Evolutionary conservation across 2,888 invertebrate genomes (phyloP), one percentile per base, ranked within the genome.

Genomic region (Stenchaetothrips biformis): DNA sequence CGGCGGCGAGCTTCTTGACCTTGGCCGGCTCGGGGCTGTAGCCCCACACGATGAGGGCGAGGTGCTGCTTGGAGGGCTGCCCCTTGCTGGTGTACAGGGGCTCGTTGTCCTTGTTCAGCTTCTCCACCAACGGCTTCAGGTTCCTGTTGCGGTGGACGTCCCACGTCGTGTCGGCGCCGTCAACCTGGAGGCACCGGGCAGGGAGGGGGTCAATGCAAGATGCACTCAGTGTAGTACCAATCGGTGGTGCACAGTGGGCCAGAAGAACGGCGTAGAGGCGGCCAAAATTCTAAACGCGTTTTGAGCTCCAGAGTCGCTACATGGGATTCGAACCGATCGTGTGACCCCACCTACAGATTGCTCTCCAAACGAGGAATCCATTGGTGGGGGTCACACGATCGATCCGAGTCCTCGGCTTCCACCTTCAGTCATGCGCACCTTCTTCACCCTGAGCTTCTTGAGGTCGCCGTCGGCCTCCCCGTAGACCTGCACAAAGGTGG

Each of bases 1-100:
- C 67, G 7, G 67, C 67, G 7, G 67, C 67, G 67, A 74, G 67
- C 67, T 89, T 92, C 85, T 93, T 94, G 2, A 93, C 88, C 84
- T 91, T 91, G 48, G 90, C 89, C 0, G 90, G 89, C 82, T 94
- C 93, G 0, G 93, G 92, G 78, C 93, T 93, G 84, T 93, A 94
- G 0, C 92, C 94, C 93, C 94, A 94, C 81, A 93, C 88, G 78
- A 94, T 89, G 84, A 93, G 87, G 83, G 92, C 88, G 81, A 92
- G 84, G 84, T 94, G 94, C 80, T 92, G 90, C 74, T 89, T 88
- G 0, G 92, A 91, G 0, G 94, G 94, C 78, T 92, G 89, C 53
- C 92, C 92, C 81, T 91, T 89, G n/a, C 90, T 88, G 86, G 92
- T 90, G 21, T 90, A 88, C 83, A 85, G 85, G 37, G 83, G 83